These are phyloP conservation scores for Heliopora coerulea DNA, from an alignment of 92 coral and sea anemone species.

Conservation along the genomic window DNA sequence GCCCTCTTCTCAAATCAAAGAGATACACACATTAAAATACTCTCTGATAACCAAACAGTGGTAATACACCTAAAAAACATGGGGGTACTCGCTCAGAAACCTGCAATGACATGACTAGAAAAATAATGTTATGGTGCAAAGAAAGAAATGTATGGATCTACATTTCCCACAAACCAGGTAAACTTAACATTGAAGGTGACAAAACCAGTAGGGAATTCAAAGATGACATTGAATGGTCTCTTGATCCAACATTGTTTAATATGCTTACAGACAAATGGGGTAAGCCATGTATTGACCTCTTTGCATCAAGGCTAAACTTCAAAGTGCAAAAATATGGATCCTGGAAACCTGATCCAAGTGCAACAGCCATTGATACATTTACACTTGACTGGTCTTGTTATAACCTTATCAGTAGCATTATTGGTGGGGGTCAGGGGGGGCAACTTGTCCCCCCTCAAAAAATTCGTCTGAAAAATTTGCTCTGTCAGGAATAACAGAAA, in stretches of 20 bases:
- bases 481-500: too few species aligned
- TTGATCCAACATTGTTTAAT: constrained; percentile 17
- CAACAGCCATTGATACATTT: constrained; percentile 60
- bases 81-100: too few species aligned
- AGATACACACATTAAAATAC: constrained; percentile 31
- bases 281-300: constrained; percentile 52
- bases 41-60: too few species aligned
- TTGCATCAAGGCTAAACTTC: constrained; percentile 63
- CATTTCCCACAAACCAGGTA: constrained; percentile 52
- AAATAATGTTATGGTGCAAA: constrained; percentile 50
- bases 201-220: constrained; percentile 40
- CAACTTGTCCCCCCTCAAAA: too few species aligned
- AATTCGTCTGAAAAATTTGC: too few species aligned
- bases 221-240: too few species aligned
- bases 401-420: too few species aligned
- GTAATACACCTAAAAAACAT: too few species aligned
- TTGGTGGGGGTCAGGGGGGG: too few species aligned
- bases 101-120: too few species aligned
- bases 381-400: constrained; percentile 56
- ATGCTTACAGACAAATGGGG: constrained; percentile 48
- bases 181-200: constrained; percentile 52
- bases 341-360: constrained; percentile 58
- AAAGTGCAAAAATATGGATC: constrained; percentile 46
- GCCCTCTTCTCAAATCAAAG: constrained; percentile 20
- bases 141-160: constrained; percentile 42